phyloP scores from a whole-genome alignment of 2,113 vertebrate species.

The Dendropsophus ebraccatus region DNA sequence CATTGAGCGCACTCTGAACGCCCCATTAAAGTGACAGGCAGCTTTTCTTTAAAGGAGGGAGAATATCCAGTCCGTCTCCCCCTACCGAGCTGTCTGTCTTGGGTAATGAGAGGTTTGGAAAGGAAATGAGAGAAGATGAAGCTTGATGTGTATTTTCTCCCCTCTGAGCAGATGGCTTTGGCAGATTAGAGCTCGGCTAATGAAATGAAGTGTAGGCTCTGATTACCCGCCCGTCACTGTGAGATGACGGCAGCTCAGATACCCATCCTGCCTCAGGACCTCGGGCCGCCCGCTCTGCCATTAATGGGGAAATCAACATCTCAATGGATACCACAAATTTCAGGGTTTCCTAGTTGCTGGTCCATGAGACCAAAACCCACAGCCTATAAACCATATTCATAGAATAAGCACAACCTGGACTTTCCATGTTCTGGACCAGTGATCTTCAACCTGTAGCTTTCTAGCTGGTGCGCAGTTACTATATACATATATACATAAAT shows the following conservation, averaged over 20 bases:
- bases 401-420: too few species aligned
- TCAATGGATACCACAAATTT: background rate
- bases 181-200: constrained; percentile 54
- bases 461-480: too few species aligned
- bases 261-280: background rate
- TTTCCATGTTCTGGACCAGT: too few species aligned
- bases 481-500: too few species aligned
- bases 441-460: too few species aligned
- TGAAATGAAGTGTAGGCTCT: constrained; percentile 51
- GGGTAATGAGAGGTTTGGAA: constrained; percentile 41
- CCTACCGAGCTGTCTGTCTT: constrained; percentile 21
- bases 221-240: constrained; percentile 39
- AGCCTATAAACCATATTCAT: too few species aligned
- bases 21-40: too few species aligned
- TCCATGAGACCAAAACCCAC: too few species aligned
- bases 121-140: constrained; percentile 40
- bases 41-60: too few species aligned
- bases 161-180: constrained; percentile 50
- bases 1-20: too few species aligned
- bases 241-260: constrained; percentile 12
- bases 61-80: too few species aligned
- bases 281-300: background rate
- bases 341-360: background rate
- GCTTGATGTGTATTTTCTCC: constrained; percentile 14
- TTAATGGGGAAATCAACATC: background rate